Base-by-base conservation (phyloP, 2,797 vertebrate species). In the Helicolenus hilgendorfi region DNA sequence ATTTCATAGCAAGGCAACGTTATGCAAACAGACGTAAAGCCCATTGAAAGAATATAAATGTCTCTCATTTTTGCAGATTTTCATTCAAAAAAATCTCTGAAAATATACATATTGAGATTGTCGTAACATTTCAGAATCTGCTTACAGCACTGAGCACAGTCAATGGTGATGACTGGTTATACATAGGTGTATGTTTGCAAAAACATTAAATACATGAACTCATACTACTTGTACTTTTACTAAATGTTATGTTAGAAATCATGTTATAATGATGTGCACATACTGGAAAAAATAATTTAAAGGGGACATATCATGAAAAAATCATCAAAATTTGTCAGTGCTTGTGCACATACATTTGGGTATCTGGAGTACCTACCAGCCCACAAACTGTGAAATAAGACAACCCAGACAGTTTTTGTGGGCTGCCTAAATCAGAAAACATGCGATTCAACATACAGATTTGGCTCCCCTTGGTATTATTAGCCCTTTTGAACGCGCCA, bases 281-380 rank as follows among this genome's bases (percentile, higher is more conserved):
- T 18, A 71, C 24, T 75, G 31, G 18, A 71, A 88, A 78, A 91
- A 92, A 55, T 92, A 76, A 92, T 83, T 89, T 88, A 33, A 55
- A 55, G 49, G 49, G n/a, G 49, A 55, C n/a, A 22, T 11, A 55
- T 55, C 49, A 55, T 55, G 4, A 55, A 55, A 55, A 55, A 55
- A 20, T 20, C 20, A n/a, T n/a, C 5, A 15, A 41, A 41, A 41
- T 53, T 0, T 53, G 18, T 53, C 49, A 53, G 49, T 53, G 41
- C 41, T 49, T 49, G 41, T 49, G 41, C 41, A 49, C 41, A 49
- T 49, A 49, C 7, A 20, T 49, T 49, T 49, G 41, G 41, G 41
- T 49, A 49, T 49, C 41, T 49, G 41, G 15, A 49, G 41, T 20
- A 18, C 18, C 45, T 49, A 49, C n/a, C 20, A 55, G 15, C 49